phyloP scores from a whole-genome alignment of 1,140 invertebrate species.

The Eriocheir sinensis region DNA sequence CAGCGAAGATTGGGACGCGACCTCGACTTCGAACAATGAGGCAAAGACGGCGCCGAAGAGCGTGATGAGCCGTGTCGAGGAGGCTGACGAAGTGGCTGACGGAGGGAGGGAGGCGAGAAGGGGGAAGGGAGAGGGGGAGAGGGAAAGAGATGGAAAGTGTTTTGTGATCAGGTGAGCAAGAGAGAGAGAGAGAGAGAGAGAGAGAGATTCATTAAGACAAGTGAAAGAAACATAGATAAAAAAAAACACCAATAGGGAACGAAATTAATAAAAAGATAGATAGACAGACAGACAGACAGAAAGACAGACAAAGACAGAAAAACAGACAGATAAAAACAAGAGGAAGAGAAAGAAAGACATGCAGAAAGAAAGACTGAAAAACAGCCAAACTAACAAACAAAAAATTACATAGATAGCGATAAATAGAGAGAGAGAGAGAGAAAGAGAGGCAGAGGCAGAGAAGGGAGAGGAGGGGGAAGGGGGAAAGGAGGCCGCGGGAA shows the following conservation, averaged over 20 bases:
- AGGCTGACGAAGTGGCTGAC: neutral
- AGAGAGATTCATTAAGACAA: neutral
- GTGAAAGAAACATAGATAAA: neutral
- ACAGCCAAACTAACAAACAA: neutral
- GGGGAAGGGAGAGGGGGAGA: neutral
- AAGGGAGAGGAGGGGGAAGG: no score
- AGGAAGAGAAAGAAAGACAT: neutral
- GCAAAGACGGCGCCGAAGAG: neutral
- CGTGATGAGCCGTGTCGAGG: neutral
- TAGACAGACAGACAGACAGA: neutral
- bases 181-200: conserved; percentile 43
- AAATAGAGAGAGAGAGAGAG: neutral
- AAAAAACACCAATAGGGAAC: no score
- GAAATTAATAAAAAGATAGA: neutral
- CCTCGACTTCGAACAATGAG: neutral
- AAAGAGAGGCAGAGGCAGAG: neutral
- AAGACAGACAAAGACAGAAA: no score
- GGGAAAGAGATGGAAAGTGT: no score
- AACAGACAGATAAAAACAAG: neutral
- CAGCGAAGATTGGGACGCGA: neutral
- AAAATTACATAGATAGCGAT: neutral
- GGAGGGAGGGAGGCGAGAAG: neutral
- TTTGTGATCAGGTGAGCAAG: neutral
- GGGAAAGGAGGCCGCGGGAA: no score
- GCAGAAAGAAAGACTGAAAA: no score